Evolutionary conservation across 2,113 vertebrate genomes (phyloP).

Genomic region (Alligator sinensis): DNA sequence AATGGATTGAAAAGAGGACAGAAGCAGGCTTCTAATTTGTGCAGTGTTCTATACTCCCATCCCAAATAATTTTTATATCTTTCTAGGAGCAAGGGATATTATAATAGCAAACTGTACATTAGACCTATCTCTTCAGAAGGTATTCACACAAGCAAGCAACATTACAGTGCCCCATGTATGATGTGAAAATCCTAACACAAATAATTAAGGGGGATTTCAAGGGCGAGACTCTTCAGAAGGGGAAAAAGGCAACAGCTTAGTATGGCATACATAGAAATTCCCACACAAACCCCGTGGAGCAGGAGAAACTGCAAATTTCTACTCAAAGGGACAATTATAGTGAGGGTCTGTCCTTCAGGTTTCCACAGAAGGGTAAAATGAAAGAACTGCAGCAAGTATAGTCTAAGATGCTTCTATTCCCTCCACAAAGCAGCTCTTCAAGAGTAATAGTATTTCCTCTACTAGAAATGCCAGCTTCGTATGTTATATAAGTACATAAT

Average conservation of each 20-base stretch:
- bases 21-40: background rate
- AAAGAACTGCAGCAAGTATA: rapidly evolving
- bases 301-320: background rate
- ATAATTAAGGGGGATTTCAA: background rate
- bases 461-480: background rate
- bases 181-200: background rate
- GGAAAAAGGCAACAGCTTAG: background rate
- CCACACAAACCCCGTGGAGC: background rate
- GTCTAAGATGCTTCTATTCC: background rate
- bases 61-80: background rate
- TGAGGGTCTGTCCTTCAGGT: background rate
- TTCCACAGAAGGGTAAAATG: background rate
- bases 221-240: background rate
- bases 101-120: background rate
- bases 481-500: rapidly evolving
- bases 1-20: background rate
- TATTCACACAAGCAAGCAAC: background rate
- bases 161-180: background rate
- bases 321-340: background rate
- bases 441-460: background rate
- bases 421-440: background rate
- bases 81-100: background rate
- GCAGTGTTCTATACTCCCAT: background rate
- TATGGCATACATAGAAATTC: background rate
- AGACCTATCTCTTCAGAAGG: background rate